Evolutionary conservation across 1,140 invertebrate species (phyloP).

Genomic region (Dendrolimus kikuchii): DNA sequence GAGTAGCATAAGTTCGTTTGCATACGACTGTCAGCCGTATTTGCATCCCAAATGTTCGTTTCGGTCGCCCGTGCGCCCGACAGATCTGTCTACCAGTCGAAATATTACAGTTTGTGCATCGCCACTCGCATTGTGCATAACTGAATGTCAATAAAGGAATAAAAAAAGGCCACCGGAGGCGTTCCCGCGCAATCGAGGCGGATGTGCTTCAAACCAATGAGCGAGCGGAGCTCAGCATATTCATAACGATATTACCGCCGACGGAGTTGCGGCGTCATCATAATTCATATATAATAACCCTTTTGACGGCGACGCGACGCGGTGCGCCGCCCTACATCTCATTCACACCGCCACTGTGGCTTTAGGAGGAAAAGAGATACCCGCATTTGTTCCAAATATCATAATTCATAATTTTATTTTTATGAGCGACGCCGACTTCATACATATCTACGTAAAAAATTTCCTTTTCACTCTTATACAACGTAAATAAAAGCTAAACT

Average conservation of each 20-base stretch:
- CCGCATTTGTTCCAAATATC: constrained; percentile 38
- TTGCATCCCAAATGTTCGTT: constrained; percentile 68
- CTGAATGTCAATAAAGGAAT: constrained; percentile 69
- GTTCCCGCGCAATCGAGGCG: constrained; percentile 60
- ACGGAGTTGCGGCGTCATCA: constrained; percentile 63
- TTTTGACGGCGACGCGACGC: constrained; percentile 52
- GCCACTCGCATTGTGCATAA: constrained; percentile 66
- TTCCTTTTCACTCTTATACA: constrained; percentile 40
- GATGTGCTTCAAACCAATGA: constrained; percentile 63
- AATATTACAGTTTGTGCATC: constrained; percentile 70
- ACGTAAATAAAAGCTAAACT: too few relatives aligned
- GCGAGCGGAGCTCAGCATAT: constrained; percentile 61
- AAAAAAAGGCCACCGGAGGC: constrained; percentile 65
- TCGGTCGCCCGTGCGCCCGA: constrained; percentile 52
- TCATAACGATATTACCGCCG: constrained; percentile 71
- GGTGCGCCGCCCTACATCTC: constrained; percentile 53
- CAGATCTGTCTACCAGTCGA: constrained; percentile 58
- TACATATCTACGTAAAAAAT: constrained; percentile 30
- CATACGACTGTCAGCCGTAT: constrained; percentile 64
- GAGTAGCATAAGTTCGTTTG: constrained; percentile 69
- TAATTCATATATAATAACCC: constrained; percentile 73
- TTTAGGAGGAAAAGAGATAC: constrained; percentile 50
- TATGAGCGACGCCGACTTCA: constrained; percentile 28
- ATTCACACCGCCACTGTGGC: constrained; percentile 30
- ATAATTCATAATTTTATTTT: constrained; percentile 71